phyloP scores from a whole-genome alignment of 2,113 vertebrate genomes.

The Platycercus adscitus region DNA sequence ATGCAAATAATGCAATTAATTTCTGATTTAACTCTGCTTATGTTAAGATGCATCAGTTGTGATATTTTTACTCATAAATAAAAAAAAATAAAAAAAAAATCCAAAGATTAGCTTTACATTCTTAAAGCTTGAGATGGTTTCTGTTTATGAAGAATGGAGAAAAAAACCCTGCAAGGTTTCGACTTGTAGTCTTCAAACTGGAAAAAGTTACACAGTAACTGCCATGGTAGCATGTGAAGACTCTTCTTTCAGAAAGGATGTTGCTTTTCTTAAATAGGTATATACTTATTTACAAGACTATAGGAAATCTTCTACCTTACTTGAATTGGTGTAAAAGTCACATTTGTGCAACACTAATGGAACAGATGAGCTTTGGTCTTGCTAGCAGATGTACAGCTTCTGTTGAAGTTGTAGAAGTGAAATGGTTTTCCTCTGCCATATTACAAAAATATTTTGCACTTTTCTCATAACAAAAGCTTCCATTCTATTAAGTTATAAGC shows the following conservation, averaged over 20 bases:
- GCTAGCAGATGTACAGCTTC: neutral
- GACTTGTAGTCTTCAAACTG: neutral
- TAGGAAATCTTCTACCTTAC: neutral
- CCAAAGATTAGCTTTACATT: neutral
- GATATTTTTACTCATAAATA: neutral
- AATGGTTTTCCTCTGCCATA: neutral
- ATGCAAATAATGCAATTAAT: neutral
- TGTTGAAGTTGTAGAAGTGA: neutral
- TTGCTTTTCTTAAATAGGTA: neutral
- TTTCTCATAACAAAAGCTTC: neutral
- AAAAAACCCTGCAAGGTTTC: neutral
- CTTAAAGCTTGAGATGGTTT: neutral
- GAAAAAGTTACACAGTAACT: neutral
- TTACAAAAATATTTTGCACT: neutral
- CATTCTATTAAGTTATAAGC: neutral
- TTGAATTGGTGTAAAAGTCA: neutral
- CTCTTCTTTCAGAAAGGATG: neutral
- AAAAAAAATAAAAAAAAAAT: neutral
- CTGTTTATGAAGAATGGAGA: neutral
- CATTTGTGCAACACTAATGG: neutral
- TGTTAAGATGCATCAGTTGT: neutral
- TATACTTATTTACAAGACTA: neutral
- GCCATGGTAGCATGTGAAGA: neutral
- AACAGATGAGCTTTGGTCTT: neutral
- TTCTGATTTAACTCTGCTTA: neutral